phyloP scores from a whole-genome alignment of 2,797 vertebrate genomes.

The Phoxinus dragarum region DNA sequence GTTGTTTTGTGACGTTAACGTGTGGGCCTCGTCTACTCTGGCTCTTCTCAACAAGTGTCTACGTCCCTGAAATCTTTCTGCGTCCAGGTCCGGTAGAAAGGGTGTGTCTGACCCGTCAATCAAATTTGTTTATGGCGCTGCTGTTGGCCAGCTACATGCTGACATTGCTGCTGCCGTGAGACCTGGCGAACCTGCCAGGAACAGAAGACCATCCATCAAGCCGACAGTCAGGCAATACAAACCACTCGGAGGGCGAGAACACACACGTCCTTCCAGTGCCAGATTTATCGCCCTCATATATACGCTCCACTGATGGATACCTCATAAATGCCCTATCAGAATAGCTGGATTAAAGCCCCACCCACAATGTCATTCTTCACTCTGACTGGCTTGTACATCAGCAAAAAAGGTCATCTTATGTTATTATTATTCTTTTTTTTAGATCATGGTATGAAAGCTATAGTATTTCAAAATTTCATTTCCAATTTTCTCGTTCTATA shows the following conservation, averaged over 20 bases:
- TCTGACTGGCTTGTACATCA: conserved; percentile 16
- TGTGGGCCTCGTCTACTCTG: background rate
- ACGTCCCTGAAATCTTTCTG: conserved; percentile 23
- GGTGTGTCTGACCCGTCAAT: conserved; percentile 44
- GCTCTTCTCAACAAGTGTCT: conserved; percentile 11
- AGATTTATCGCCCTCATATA: conserved; percentile 52
- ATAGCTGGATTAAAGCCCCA: conserved; percentile 25
- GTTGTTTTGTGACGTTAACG: conserved; percentile 18
- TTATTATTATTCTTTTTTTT: background rate
- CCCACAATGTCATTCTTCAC: conserved; percentile 37
- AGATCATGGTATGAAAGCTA: background rate
- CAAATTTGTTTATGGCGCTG: conserved; percentile 52
- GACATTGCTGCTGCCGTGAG: conserved; percentile 46
- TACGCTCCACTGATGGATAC: conserved; percentile 35
- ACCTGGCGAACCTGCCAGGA: conserved; percentile 33
- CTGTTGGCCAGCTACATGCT: conserved; percentile 53
- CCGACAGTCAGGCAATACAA: conserved; percentile 51
- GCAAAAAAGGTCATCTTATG: conserved; percentile 33
- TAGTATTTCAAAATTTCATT: background rate
- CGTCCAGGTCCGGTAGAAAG: conserved; percentile 20
- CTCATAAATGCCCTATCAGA: conserved; percentile 46
- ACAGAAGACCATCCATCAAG: conserved; percentile 48
- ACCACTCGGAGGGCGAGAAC: conserved; percentile 50
- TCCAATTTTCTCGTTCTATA: conserved; percentile 4
- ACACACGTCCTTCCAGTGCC: conserved; percentile 43